These are phyloP conservation scores for Sylvicapra grimmia DNA, from an alignment of 2,113 vertebrate species.

Conservation along the genomic window DNA sequence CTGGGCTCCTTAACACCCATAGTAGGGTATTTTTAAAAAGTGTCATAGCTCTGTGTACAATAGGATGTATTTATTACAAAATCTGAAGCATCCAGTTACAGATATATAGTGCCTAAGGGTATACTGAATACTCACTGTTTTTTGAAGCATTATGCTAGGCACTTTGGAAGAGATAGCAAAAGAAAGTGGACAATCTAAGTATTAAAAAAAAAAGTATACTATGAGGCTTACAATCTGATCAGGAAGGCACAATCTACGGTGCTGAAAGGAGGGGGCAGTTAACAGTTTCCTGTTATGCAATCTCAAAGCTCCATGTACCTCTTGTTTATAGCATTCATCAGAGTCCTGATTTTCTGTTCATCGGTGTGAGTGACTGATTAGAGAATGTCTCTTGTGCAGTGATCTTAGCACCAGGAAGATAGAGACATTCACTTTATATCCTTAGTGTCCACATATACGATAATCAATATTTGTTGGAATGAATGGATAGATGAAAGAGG, in stretches of 20 bases:
- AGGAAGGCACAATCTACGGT: neutral
- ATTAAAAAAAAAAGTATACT: neutral
- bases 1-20: neutral
- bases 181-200: neutral
- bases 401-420: neutral
- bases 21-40: neutral
- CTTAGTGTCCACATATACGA: neutral
- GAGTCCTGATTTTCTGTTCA: neutral
- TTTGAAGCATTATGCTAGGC: neutral
- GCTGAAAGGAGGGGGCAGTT: neutral
- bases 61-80: neutral
- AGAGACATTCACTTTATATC: neutral
- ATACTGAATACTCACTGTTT: neutral
- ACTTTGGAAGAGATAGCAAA: conserved; percentile 6
- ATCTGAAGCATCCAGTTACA: neutral
- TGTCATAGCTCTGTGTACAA: neutral
- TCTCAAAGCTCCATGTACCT: neutral
- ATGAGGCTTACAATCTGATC: neutral
- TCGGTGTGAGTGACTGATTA: neutral
- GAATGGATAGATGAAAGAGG: neutral
- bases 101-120: neutral
- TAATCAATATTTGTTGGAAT: neutral
- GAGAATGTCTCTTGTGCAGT: neutral
- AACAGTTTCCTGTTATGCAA: accelerated
- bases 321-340: neutral